A percentile compares a stretch with the other conserved stretches of the same genome.
These are phyloP conservation scores for Ctenodactylus gundi DNA, from an alignment of 2,113 vertebrate genomes.

Conservation along the genomic window DNA sequence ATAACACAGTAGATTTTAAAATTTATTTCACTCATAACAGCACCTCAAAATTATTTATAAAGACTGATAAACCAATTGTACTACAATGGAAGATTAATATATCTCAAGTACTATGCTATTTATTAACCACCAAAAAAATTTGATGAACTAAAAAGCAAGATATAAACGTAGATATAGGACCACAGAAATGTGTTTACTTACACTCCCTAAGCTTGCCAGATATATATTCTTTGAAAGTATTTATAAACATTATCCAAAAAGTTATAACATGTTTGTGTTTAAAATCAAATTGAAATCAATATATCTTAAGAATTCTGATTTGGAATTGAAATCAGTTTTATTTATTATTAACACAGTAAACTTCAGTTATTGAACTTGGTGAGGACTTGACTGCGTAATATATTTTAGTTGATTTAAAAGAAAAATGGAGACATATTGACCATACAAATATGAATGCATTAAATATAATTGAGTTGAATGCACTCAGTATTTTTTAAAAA, in stretches of 20 bases:
- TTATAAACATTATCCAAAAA: not conserved
- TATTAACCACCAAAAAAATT: not conserved
- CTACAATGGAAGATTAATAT: not conserved
- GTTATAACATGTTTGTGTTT: not conserved
- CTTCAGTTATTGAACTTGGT: not conserved
- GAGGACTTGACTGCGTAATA: slow-evolving; percentile 9
- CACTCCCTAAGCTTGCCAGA: not conserved
- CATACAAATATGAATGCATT: not conserved
- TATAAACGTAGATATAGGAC: not conserved
- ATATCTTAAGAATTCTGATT: not conserved
- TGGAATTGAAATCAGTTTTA: not conserved
- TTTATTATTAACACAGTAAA: not conserved
- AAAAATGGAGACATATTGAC: not conserved
- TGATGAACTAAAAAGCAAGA: not conserved
- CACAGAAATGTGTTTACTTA: not conserved
- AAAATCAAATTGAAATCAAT: not conserved
- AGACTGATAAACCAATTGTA: not conserved
- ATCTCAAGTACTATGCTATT: not conserved
- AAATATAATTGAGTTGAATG: not conserved
- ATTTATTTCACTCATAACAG: not conserved
- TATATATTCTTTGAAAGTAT: not conserved
- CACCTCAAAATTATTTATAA: not conserved
- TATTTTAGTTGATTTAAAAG: not conserved
- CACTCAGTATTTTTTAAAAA: not conserved
- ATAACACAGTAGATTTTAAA: not conserved